Evolutionary conservation across 1,140 invertebrate species (phyloP).

Genomic region (Sogatella furcifera): DNA sequence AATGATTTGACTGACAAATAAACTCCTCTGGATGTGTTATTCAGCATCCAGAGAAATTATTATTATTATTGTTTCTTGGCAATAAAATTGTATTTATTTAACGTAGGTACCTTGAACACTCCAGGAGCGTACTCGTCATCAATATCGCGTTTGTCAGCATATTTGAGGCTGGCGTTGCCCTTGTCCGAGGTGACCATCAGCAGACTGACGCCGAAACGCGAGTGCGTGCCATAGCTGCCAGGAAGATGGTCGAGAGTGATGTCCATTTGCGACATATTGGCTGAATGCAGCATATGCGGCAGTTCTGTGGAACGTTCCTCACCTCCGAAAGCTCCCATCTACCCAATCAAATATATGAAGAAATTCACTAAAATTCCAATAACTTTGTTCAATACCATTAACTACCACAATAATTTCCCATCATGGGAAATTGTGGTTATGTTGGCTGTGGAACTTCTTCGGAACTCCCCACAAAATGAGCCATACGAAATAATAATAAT

Average conservation of each 20-base stretch:
- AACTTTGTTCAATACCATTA: too few relatives aligned
- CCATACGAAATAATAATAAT: too few relatives aligned
- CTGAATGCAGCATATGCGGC: constrained; percentile 50
- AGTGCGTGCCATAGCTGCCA: constrained; percentile 38
- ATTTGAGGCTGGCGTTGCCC: constrained; percentile 28
- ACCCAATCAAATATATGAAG: constrained; percentile 12
- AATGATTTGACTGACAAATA: too few relatives aligned
- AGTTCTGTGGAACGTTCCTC: constrained; percentile 38
- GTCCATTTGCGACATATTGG: constrained; percentile 50
- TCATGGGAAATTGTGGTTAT: too few relatives aligned
- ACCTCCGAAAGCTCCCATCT: constrained; percentile 42
- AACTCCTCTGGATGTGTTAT: too few relatives aligned
- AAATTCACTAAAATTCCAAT: too few relatives aligned
- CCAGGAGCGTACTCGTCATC: constrained; percentile 64
- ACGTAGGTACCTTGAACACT: constrained; percentile 58
- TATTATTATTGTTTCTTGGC: too few relatives aligned
- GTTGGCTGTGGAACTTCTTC: too few relatives aligned
- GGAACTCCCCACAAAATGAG: too few relatives aligned
- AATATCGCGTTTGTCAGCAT: constrained; percentile 42
- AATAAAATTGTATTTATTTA: too few relatives aligned
- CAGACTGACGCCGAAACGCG: constrained; percentile 47
- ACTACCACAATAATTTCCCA: too few relatives aligned
- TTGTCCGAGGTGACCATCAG: constrained; percentile 34
- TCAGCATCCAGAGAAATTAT: too few relatives aligned
- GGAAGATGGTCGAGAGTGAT: constrained; percentile 43